Percentiles rank a stretch among this genome's conserved stretches.
phyloP scores from a whole-genome alignment of 2,797 vertebrate genomes.

The Pagetopsis macropterus region DNA sequence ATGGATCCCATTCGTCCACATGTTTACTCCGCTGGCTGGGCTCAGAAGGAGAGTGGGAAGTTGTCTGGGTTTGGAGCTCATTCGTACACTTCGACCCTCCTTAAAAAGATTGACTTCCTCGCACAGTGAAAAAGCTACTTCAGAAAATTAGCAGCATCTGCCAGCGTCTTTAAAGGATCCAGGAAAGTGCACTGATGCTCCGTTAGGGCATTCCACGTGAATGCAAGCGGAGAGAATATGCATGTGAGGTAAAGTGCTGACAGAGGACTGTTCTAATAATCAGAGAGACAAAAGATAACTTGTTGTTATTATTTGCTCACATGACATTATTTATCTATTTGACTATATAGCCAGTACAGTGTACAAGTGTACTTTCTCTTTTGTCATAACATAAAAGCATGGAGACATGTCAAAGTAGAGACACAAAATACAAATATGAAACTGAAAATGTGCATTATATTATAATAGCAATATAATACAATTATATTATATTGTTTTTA shows the following conservation, averaged over 20 bases:
- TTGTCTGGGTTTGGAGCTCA: slow-evolving; percentile 27
- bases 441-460: no score
- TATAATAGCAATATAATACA: no score
- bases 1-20: neutral
- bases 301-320: neutral
- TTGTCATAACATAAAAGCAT: no score
- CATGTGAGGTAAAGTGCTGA: neutral
- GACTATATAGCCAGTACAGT: no score
- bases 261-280: neutral
- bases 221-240: slow-evolving; percentile 6
- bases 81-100: slow-evolving; percentile 34
- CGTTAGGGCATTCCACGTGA: slow-evolving; percentile 12
- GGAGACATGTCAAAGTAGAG: no score
- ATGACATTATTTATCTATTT: neutral
- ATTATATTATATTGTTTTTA: no score
- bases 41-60: slow-evolving; percentile 17
- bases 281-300: neutral
- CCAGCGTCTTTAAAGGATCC: slow-evolving; percentile 76
- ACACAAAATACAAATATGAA: no score
- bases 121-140: slow-evolving; percentile 75
- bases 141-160: slow-evolving; percentile 76
- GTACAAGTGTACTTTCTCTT: no score
- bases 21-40: slow-evolving; percentile 4
- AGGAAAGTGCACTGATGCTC: slow-evolving; percentile 63
- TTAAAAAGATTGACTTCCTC: slow-evolving; percentile 70